These are phyloP conservation scores for Columba janthina DNA, from an alignment of 2,113 vertebrate species.

Conservation along the genomic window DNA sequence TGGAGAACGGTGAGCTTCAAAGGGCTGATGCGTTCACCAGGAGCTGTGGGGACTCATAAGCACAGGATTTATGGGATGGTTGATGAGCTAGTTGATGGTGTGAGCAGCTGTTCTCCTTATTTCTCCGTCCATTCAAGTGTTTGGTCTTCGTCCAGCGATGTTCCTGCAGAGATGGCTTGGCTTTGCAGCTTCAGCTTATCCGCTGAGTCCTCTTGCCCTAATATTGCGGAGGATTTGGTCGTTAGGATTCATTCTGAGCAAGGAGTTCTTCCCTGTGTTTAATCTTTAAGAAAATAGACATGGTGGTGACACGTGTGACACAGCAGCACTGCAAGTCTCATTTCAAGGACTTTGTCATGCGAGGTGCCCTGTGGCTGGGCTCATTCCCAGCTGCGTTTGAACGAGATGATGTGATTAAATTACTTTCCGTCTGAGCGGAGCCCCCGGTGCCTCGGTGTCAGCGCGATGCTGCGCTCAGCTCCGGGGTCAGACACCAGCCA, in stretches of 20 bases:
- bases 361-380: not conserved
- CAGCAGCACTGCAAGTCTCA: rapidly evolving
- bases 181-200: not conserved
- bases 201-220: not conserved
- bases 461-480: rapidly evolving
- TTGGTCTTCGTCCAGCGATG: not conserved
- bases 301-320: not conserved
- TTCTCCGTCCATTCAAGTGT: not conserved
- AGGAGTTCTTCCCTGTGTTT: not conserved
- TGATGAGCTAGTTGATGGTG: not conserved
- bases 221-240: rapidly evolving
- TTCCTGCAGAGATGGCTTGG: not conserved
- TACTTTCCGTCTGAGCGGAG: not conserved
- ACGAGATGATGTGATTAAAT: not conserved
- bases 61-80: not conserved
- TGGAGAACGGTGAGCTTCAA: slow-evolving; percentile 86
- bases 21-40: not conserved
- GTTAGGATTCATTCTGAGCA: not conserved
- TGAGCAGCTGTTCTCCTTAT: slow-evolving; percentile 9
- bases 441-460: not conserved
- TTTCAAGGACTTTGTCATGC: rapidly evolving
- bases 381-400: rapidly evolving
- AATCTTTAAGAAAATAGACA: rapidly evolving
- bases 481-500: rapidly evolving
- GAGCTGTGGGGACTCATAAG: not conserved